A percentile compares a stretch with the other conserved stretches of the same genome.
phyloP scores from a whole-genome alignment of 2,797 vertebrate genomes.

The Catamblyrhynchus diadema region DNA sequence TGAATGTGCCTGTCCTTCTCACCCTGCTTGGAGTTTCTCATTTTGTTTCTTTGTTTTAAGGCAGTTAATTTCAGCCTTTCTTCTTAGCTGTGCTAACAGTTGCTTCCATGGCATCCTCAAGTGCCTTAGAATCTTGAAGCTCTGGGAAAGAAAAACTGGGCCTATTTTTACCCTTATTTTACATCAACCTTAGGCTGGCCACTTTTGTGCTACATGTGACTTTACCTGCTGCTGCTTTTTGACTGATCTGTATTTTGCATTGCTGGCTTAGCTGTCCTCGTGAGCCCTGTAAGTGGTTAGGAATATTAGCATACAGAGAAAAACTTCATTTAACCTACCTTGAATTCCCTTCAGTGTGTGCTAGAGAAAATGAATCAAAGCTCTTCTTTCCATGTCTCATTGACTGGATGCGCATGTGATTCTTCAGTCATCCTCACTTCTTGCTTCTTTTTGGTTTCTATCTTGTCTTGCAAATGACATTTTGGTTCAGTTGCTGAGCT shows the following conservation, averaged over 20 bases:
- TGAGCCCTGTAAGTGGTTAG: neutral
- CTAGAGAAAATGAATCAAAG: neutral
- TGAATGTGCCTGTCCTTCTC: neutral
- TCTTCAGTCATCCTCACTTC: neutral
- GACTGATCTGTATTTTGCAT: neutral
- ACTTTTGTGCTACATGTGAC: neutral
- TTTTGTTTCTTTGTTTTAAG: neutral
- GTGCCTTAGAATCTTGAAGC: neutral
- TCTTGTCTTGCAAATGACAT: neutral
- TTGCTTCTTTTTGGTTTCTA: neutral
- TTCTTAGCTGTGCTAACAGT: neutral
- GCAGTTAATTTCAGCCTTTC: neutral
- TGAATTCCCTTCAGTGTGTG: neutral
- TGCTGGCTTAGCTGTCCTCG: neutral
- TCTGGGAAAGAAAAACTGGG: neutral
- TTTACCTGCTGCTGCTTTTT: neutral
- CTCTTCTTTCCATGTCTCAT: neutral
- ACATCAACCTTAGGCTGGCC: neutral
- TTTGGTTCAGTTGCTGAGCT: neutral
- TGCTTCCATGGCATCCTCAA: neutral
- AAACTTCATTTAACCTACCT: neutral
- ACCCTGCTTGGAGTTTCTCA: neutral
- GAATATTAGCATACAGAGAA: neutral
- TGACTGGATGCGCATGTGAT: rapidly evolving
- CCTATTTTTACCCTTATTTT: neutral